Evolutionary conservation across 2,797 vertebrate species (phyloP).

Genomic region (Chiroxiphia lanceolata): DNA sequence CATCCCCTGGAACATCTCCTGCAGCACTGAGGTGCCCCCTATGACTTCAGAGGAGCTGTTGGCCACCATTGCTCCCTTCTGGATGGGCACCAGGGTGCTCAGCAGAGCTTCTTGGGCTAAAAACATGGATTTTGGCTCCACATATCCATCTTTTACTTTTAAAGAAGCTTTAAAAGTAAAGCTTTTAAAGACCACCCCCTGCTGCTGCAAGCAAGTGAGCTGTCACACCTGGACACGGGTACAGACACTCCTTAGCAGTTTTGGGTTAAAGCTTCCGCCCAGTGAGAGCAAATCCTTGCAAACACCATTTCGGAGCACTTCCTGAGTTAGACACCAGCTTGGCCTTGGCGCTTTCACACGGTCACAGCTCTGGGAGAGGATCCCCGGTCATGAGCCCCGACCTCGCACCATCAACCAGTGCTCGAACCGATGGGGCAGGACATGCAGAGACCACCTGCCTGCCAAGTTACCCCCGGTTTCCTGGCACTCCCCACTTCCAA

Average conservation of each 20-base stretch:
- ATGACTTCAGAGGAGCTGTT: accelerated
- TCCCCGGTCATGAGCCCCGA: accelerated
- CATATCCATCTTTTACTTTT: background rate
- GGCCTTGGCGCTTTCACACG: accelerated
- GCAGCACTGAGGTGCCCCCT: background rate
- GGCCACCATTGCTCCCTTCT: background rate
- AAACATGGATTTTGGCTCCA: background rate
- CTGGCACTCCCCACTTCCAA: background rate
- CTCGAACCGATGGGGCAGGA: background rate
- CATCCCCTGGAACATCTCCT: accelerated
- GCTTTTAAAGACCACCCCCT: too few species aligned
- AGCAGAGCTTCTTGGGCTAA: background rate
- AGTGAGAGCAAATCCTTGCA: accelerated
- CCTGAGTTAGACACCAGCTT: accelerated
- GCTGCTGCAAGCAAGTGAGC: accelerated
- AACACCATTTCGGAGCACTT: background rate
- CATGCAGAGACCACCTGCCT: accelerated
- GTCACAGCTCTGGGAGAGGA: accelerated
- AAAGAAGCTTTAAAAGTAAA: background rate
- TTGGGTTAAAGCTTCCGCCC: background rate
- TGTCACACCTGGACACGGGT: background rate
- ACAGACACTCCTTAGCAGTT: accelerated
- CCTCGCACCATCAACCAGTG: accelerated
- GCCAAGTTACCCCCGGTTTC: accelerated
- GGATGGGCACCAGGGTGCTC: accelerated